Evolutionary conservation across 2,113 vertebrate genomes (phyloP), one percentile per base, ranked within the genome.

Genomic region (Phyllopteryx taeniolatus): DNA sequence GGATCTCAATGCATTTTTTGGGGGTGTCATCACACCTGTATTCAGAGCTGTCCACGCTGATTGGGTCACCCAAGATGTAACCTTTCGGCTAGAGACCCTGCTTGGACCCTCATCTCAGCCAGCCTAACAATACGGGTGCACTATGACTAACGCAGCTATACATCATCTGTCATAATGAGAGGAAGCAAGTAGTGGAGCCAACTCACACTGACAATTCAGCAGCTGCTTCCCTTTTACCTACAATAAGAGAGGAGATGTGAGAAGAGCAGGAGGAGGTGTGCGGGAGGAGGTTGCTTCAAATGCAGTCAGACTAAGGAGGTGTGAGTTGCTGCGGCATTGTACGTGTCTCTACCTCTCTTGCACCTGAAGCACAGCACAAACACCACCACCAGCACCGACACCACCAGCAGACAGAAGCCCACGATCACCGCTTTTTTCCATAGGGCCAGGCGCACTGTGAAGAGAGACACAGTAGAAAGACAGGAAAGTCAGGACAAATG

Each of bases 151-250:
- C 43, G 64, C 64, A 17, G 22, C 44, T 66, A 31, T 22, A 54
- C 65, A 49, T 61, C 6, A 81, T 80, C 71, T 56, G 47, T 70
- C 43, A 79, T 60, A 76, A 44, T 79, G 33, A 84, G 68, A 83
- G 71, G 75, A 88, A 82, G 69, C 79, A 89, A 88, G 71, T 60
- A 85, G 78, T 85, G 75, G 69, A 88, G 79, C 57, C 80, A 92
- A 94, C 93, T 94, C 92, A 93, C 92, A 93, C 91, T 87, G 92
- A 93, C 72, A 93, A 83, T 73, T 93, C 86, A 81, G 88, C 72
- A 54, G 78, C 80, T 82, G 67, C 78, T 72, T 90, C 86, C 86
- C 74, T 89, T 91, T 88, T 89, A 87, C 91, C 93, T 94, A 87
- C 77, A 86, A 86, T 80, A 84, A 85, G 64, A 91, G 71, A 91